A percentile compares a stretch with the other conserved stretches of the same genome.
Conservation (phyloP, 2,797 vertebrate genomes). For the Falco rusticolus region DNA sequence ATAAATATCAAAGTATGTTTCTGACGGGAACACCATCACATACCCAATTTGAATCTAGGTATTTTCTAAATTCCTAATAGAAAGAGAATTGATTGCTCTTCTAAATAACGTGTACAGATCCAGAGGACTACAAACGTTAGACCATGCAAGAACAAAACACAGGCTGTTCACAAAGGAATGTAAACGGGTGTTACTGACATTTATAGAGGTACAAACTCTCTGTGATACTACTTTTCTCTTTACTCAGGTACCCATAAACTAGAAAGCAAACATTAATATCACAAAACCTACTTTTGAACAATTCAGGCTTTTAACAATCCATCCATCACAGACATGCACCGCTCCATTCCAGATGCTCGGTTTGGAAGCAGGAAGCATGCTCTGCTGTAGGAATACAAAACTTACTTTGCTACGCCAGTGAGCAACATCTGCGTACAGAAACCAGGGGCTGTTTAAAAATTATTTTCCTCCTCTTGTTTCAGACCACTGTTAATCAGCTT, state of each 20-base stretch:
- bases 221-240: not conserved
- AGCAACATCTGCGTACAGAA: not conserved
- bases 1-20: slow-evolving; percentile 66
- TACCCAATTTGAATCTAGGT: not conserved
- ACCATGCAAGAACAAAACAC: not conserved
- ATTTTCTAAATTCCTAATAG: slow-evolving; percentile 50
- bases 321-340: not conserved
- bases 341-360: not conserved
- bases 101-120: not conserved
- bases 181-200: not conserved
- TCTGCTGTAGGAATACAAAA: not conserved
- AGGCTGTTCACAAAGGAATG: not conserved
- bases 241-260: slow-evolving; percentile 3
- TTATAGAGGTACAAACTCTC: not conserved
- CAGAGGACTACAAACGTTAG: not conserved
- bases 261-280: not conserved
- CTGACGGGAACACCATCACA: slow-evolving; percentile 45
- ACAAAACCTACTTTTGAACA: not conserved
- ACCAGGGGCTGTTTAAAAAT: not conserved
- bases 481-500: not conserved
- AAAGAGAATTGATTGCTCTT: not conserved
- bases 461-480: not conserved
- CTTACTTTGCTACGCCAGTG: not conserved
- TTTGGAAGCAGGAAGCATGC: not conserved
- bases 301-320: not conserved